Evolutionary conservation across 1,140 invertebrate species (phyloP).

Genomic region (Eriosoma lanigerum): DNA sequence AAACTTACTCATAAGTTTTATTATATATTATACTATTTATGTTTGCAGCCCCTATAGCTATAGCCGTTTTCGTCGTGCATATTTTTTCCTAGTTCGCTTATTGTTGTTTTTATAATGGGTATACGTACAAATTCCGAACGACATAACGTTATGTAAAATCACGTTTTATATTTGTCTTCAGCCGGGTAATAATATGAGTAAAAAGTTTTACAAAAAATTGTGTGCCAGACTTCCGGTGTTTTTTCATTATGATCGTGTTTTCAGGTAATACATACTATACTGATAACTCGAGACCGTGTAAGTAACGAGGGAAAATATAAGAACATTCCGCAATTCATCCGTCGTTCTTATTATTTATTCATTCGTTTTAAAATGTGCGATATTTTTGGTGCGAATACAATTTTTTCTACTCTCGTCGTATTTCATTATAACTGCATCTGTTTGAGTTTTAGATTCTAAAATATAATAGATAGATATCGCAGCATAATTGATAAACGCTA

Average conservation of each 20-base stretch:
- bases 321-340: not conserved
- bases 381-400: not conserved
- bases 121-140: not conserved
- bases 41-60: no score
- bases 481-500: no score
- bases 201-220: constrained; percentile 34
- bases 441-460: no score
- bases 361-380: not conserved
- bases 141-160: not conserved
- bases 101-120: not conserved
- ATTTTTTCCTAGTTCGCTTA: not conserved
- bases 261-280: not conserved
- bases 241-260: not conserved
- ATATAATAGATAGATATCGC: no score
- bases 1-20: no score
- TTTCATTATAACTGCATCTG: no score
- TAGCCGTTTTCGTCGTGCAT: not conserved
- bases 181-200: constrained; percentile 1
- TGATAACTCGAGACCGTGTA: not conserved
- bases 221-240: not conserved
- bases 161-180: not conserved
- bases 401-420: not conserved
- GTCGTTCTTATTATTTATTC: not conserved
- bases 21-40: not conserved
- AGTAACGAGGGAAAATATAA: no score